These are phyloP conservation scores for Diaprepes abbreviatus DNA, from an alignment of 2,888 invertebrate species.

Conservation along the genomic window DNA sequence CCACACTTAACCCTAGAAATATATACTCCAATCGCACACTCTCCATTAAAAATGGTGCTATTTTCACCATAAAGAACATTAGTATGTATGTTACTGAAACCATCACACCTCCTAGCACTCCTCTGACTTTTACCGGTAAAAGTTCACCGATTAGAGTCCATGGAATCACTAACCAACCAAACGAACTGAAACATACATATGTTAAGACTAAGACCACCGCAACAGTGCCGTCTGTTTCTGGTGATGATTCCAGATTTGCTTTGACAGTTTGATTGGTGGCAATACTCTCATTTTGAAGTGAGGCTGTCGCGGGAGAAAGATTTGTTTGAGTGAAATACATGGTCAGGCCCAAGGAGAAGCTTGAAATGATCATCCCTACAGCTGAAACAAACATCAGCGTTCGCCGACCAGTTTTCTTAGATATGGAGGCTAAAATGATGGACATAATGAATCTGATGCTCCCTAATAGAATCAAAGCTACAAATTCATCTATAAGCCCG, in stretches of 20 bases:
- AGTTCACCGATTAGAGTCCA: constrained; percentile 73
- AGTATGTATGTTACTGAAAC: constrained; percentile 70
- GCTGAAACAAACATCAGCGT: constrained; percentile 69
- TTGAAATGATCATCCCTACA: constrained; percentile 70
- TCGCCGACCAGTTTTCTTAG: constrained; percentile 69
- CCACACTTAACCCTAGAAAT: constrained; percentile 69
- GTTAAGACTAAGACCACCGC: constrained; percentile 68
- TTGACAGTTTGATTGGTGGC: constrained; percentile 45
- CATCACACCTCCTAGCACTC: constrained; percentile 69
- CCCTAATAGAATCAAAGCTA: constrained; percentile 69
- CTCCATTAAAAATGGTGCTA: constrained; percentile 68
- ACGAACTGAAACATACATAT: constrained; percentile 70
- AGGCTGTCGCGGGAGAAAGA: background rate
- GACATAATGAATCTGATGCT: constrained; percentile 71
- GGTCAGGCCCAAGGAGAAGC: constrained; percentile 64
- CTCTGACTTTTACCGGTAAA: constrained; percentile 70
- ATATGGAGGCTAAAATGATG: constrained; percentile 68
- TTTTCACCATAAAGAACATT: constrained; percentile 71
- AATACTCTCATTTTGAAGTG: background rate
- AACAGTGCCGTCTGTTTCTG: constrained; percentile 61
- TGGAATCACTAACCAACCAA: constrained; percentile 72
- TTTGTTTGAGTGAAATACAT: constrained; percentile 45
- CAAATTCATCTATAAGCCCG: constrained; percentile 65
- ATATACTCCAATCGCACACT: constrained; percentile 62
- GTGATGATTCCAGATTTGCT: constrained; percentile 33